These are phyloP conservation scores for Cynaeus angustus DNA, from an alignment of 2,888 invertebrate genomes.

Conservation along the genomic window DNA sequence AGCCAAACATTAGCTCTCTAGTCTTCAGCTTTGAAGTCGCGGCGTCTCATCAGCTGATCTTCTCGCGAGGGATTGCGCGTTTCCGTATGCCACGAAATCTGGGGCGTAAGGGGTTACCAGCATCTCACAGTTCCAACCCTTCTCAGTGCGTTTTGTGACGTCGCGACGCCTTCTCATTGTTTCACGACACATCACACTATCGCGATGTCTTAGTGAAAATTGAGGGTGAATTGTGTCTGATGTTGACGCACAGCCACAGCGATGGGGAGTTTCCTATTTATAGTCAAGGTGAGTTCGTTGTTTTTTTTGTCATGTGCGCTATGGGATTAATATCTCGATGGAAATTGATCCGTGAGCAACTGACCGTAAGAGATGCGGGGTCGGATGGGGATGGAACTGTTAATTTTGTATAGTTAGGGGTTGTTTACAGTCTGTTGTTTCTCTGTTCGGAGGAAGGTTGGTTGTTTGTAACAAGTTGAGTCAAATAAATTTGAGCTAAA, in stretches of 20 bases:
- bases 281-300: slow-evolving; percentile 78
- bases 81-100: slow-evolving; percentile 31
- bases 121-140: slow-evolving; percentile 30
- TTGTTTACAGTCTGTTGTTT: slow-evolving; percentile 7
- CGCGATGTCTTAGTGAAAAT: slow-evolving; percentile 29
- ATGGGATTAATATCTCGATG: slow-evolving; percentile 15
- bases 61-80: slow-evolving; percentile 25
- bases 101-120: slow-evolving; percentile 33
- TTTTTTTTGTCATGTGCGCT: slow-evolving; percentile 5
- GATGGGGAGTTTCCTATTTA: slow-evolving; percentile 90
- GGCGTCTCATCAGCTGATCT: slow-evolving; percentile 19
- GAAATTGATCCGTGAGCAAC: slow-evolving; percentile 9
- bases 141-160: slow-evolving; percentile 41
- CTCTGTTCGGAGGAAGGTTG: background rate
- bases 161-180: slow-evolving; percentile 32
- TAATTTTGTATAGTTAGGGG: slow-evolving; percentile 8
- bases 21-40: slow-evolving; percentile 17
- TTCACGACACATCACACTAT: background rate
- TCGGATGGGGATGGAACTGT: slow-evolving; percentile 1
- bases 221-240: slow-evolving; percentile 65
- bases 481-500: too few relatives aligned
- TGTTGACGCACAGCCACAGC: slow-evolving; percentile 89
- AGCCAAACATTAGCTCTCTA: slow-evolving; percentile 27
- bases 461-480: too few relatives aligned
- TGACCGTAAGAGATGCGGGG: slow-evolving; percentile 14